Evolutionary conservation across 2,888 invertebrate species (phyloP).

Genomic region (Drosophila meridiana): DNA sequence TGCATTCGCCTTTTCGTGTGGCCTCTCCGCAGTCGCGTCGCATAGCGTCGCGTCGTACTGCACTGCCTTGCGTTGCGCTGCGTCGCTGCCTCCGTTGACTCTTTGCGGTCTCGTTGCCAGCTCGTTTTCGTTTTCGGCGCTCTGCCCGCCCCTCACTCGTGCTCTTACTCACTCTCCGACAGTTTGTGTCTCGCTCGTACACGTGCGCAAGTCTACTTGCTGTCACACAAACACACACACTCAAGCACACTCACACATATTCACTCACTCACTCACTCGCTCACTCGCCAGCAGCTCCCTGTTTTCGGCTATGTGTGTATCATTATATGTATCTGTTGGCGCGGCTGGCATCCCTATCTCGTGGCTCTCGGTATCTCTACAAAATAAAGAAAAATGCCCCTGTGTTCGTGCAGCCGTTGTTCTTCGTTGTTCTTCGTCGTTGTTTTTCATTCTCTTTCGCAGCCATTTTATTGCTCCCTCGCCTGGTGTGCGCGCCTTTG

Average conservation of each 20-base stretch:
- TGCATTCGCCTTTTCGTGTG: constrained; percentile 31
- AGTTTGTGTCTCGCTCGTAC: constrained; percentile 39
- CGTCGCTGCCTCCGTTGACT: constrained; percentile 47
- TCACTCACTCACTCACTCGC: not conserved
- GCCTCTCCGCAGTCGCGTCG: constrained; percentile 27
- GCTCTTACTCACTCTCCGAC: constrained; percentile 29
- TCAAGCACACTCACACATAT: constrained; percentile 8
- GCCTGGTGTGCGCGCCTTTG: constrained; percentile 41
- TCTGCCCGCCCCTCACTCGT: constrained; percentile 40
- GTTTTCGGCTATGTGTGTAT: constrained; percentile 13
- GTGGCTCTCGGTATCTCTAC: constrained; percentile 49
- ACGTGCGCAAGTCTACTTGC: constrained; percentile 39
- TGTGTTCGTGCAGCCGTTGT: constrained; percentile 28
- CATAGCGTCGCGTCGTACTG: constrained; percentile 23
- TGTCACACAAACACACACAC: constrained; percentile 20
- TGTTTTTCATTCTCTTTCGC: constrained; percentile 61
- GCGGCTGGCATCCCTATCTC: constrained; percentile 66
- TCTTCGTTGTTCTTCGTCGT: constrained; percentile 35
- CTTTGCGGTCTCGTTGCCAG: constrained; percentile 51
- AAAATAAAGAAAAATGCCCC: constrained; percentile 50
- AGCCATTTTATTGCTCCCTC: constrained; percentile 72
- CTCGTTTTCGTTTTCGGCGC: constrained; percentile 49
- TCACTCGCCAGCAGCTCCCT: constrained; percentile 14
- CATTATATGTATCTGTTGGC: constrained; percentile 48
- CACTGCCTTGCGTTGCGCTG: constrained; percentile 22